These are phyloP conservation scores for Eublepharis macularius DNA, from an alignment of 2,113 vertebrate species.

Conservation along the genomic window DNA sequence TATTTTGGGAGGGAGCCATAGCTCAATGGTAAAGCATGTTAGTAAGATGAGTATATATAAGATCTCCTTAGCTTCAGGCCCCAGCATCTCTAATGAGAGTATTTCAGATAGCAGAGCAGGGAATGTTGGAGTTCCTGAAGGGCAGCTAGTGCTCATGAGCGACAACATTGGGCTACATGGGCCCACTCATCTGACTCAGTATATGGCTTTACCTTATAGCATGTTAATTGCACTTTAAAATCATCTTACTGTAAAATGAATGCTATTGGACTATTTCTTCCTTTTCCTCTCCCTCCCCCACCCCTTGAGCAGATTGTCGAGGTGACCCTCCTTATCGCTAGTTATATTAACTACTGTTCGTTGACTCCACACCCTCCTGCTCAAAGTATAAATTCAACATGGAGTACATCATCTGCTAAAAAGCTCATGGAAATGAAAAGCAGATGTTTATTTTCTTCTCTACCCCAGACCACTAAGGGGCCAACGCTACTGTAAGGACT, in stretches of 20 bases:
- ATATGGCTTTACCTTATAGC: neutral
- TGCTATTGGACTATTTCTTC: neutral
- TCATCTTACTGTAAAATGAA: neutral
- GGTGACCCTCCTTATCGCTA: constrained; percentile 88
- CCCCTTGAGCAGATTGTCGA: constrained; percentile 81
- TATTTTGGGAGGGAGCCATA: too few relatives aligned
- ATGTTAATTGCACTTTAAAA: neutral
- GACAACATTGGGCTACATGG: neutral
- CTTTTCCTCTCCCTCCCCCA: neutral
- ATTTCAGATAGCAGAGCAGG: neutral
- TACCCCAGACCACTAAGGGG: constrained; percentile 83
- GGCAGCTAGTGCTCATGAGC: neutral
- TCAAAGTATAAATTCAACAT: constrained; percentile 37
- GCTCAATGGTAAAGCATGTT: neutral
- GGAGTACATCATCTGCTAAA: constrained; percentile 52
- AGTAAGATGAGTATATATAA: neutral
- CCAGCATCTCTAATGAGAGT: neutral
- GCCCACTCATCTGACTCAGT: neutral
- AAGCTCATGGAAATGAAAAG: constrained; percentile 80
- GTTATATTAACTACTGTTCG: constrained; percentile 85
- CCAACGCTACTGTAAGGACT: constrained; percentile 83
- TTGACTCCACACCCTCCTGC: constrained; percentile 65
- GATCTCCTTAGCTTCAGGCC: neutral
- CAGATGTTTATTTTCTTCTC: constrained; percentile 76
- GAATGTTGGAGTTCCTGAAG: neutral